These are phyloP conservation scores for Achatina immaculata DNA, from an alignment of 1,140 invertebrate genomes.

Conservation along the genomic window DNA sequence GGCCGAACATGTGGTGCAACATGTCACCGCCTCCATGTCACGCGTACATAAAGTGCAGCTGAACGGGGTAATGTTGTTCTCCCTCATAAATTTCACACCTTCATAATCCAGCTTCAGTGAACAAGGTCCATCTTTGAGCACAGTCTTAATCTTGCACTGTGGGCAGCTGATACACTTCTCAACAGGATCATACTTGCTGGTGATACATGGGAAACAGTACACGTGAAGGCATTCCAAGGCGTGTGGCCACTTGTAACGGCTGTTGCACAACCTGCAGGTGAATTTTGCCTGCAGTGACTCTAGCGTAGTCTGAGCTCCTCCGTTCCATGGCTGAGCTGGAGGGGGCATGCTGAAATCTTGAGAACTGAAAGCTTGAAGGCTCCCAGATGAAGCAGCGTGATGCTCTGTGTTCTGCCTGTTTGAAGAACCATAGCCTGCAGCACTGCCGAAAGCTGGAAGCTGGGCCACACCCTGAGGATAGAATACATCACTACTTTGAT, in stretches of 20 bases:
- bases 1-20: slow-evolving; percentile 20
- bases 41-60: slow-evolving; percentile 19
- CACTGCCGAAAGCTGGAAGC: background rate
- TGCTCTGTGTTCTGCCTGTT: background rate
- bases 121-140: background rate
- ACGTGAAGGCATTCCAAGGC: slow-evolving; percentile 24
- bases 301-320: background rate
- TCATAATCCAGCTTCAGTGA: slow-evolving; percentile 8
- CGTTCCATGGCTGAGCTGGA: background rate
- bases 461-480: background rate
- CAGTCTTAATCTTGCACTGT: background rate
- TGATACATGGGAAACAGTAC: slow-evolving; percentile 30
- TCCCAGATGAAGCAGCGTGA: background rate
- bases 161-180: slow-evolving; percentile 15
- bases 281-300: background rate
- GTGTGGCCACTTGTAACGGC: slow-evolving; percentile 25
- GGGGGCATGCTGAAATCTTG: slow-evolving; percentile 32
- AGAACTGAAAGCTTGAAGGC: background rate
- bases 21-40: slow-evolving; percentile 21
- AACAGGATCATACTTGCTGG: background rate
- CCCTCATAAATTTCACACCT: background rate
- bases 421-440: background rate
- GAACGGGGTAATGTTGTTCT: slow-evolving; percentile 10
- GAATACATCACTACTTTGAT: background rate
- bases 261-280: slow-evolving; percentile 6